Percentiles rank a stretch among this genome's conserved stretches.
Evolutionary conservation across 2,888 invertebrate species (phyloP).

Genomic region (Trilocha varians): DNA sequence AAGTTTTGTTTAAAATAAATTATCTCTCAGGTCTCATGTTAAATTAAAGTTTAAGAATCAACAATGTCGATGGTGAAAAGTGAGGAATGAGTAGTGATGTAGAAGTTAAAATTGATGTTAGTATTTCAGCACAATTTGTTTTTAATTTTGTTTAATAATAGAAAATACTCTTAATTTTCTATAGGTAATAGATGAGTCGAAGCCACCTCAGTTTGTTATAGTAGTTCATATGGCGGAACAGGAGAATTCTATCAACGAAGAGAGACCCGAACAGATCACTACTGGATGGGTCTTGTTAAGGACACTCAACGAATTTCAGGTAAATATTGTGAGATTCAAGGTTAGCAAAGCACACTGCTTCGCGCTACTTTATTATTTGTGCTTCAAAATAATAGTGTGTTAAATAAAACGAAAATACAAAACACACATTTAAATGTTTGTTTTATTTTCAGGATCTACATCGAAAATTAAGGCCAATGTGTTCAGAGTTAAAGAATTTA

Average conservation of each 20-base stretch:
- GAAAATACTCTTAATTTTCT: slow-evolving; percentile 10
- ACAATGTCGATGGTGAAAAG: too few relatives aligned
- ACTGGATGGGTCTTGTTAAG: slow-evolving; percentile 68
- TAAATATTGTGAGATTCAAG: slow-evolving; percentile 27
- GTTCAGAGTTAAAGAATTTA: slow-evolving; percentile 84
- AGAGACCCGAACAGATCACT: slow-evolving; percentile 62
- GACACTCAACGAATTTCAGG: slow-evolving; percentile 76
- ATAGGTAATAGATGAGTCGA: slow-evolving; percentile 76
- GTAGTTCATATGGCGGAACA: slow-evolving; percentile 83
- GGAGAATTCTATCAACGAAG: slow-evolving; percentile 65
- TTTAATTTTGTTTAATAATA: not conserved
- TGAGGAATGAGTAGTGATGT: too few relatives aligned
- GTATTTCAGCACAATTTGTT: not conserved
- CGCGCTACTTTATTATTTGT: too few relatives aligned
- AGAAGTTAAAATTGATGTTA: too few relatives aligned
- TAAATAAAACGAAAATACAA: too few relatives aligned
- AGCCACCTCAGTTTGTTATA: slow-evolving; percentile 82
- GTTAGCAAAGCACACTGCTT: too few relatives aligned
- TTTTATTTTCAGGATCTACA: slow-evolving; percentile 83
- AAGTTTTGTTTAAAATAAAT: too few relatives aligned
- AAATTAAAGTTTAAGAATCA: too few relatives aligned
- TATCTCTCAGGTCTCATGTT: too few relatives aligned
- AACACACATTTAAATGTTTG: too few relatives aligned
- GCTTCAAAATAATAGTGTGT: too few relatives aligned
- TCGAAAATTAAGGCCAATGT: slow-evolving; percentile 86